Conservation (phyloP, 1,140 invertebrate species). For the Dolichoris vasculosae region DNA sequence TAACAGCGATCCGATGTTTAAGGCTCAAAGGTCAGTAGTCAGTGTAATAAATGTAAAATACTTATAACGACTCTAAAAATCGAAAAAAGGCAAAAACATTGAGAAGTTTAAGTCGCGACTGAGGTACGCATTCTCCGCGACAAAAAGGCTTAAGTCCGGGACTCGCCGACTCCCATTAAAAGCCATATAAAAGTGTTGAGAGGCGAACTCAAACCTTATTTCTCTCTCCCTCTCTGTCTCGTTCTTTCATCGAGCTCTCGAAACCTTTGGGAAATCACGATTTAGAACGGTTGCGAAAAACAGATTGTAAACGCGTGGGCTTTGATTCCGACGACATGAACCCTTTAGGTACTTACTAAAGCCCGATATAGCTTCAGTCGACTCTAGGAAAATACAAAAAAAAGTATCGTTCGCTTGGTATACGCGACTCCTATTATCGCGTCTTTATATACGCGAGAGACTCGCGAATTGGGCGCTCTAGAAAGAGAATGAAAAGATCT, state of each 20-base stretch:
- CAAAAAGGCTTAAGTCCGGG: background rate
- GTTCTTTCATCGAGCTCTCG: slow-evolving; percentile 56
- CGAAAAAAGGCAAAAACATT: slow-evolving; percentile 1
- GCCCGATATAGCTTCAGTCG: slow-evolving; percentile 10
- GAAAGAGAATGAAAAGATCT: background rate
- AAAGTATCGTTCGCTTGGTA: slow-evolving; percentile 5
- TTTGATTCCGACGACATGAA: slow-evolving; percentile 48
- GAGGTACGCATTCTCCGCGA: slow-evolving; percentile 28
- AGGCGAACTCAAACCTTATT: slow-evolving; percentile 31
- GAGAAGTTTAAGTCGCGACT: background rate
- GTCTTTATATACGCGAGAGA: background rate
- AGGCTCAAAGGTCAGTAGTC: too few species aligned
- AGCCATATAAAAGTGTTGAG: slow-evolving; percentile 50
- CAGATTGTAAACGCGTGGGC: slow-evolving; percentile 52
- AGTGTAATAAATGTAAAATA: slow-evolving; percentile 25
- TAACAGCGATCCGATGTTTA: too few species aligned
- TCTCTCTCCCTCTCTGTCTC: slow-evolving; percentile 22
- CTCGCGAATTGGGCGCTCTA: background rate
- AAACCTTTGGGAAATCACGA: slow-evolving; percentile 65
- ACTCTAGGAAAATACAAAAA: slow-evolving; percentile 31
- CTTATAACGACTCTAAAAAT: background rate
- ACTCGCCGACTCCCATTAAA: slow-evolving; percentile 52
- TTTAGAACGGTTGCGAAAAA: slow-evolving; percentile 65
- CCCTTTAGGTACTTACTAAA: slow-evolving; percentile 50
- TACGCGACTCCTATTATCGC: background rate